A percentile compares a stretch with the other conserved stretches of the same genome.
Conservation (phyloP, 2,888 invertebrate genomes). For the Pammene fasciana region DNA sequence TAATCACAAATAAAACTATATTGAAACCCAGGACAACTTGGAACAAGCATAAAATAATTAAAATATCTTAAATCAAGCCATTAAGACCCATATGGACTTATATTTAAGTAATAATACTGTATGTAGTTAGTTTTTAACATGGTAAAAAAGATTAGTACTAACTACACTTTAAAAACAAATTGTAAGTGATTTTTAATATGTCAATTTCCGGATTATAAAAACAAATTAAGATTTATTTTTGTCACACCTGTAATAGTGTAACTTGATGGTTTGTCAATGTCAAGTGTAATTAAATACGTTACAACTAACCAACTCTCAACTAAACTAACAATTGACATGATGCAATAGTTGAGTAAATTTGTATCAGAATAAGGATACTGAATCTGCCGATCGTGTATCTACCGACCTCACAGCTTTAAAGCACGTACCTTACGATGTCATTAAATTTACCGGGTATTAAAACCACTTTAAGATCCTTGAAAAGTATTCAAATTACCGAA, state of each 20-base stretch:
- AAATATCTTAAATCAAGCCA: slow-evolving; percentile 7
- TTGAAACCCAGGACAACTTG: neutral
- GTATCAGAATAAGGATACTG: too few species aligned
- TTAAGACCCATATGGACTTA: slow-evolving; percentile 12
- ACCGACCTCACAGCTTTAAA: too few species aligned
- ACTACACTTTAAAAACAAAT: neutral
- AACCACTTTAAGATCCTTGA: too few species aligned
- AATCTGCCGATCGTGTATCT: too few species aligned
- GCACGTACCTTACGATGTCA: too few species aligned
- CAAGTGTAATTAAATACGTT: slow-evolving; percentile 19
- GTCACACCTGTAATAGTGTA: slow-evolving; percentile 3
- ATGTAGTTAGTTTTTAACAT: neutral
- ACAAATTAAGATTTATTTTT: slow-evolving; percentile 18
- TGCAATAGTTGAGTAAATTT: neutral
- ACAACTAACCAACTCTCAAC: neutral
- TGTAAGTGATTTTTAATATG: slow-evolving; percentile 29
- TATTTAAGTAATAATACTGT: neutral
- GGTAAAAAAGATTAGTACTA: neutral
- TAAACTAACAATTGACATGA: neutral
- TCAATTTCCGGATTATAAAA: slow-evolving; percentile 10
- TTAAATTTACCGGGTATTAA: too few species aligned
- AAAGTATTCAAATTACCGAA: too few species aligned
- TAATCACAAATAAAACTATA: slow-evolving; percentile 8
- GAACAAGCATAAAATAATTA: neutral
- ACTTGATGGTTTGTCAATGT: slow-evolving; percentile 28